Base-by-base conservation (phyloP, 2,113 vertebrate genomes). In the Cynoglossus semilaevis region DNA sequence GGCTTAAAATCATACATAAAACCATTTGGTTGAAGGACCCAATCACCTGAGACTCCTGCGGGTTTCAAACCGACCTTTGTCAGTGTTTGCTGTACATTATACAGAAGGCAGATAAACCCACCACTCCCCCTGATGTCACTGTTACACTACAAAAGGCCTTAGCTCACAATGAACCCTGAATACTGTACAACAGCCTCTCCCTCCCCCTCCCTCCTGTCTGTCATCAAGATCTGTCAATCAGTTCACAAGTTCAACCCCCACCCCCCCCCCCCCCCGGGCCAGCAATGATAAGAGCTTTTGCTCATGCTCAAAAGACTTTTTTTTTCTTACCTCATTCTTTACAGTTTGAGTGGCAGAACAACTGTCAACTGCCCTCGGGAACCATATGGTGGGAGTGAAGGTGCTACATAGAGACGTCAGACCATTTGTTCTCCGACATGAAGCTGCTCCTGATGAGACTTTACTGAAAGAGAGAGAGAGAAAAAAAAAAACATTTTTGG, bases 61-160 rank as follows among this genome's bases (percentile, higher is more conserved):
- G n/a, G n/a, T n/a, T n/a, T n/a, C n/a, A n/a, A n/a, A n/a, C n/a
- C n/a, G n/a, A n/a, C n/a, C n/a, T n/a, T n/a, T n/a, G n/a, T n/a
- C n/a, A n/a, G n/a, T n/a, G n/a, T n/a, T n/a, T n/a, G 22, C 6
- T 29, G 22, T 29, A 29, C 22, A 29, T 29, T 17, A 54, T 51
- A 61, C 70, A 46, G 42, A 84, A 82, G 87, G 77, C 81, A 80
- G 87, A 88, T 89, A 88, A 88, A 76, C 67, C 70, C 60, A 66
- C 67, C 63, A 71, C 82, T 83, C 76, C 73, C 22, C 68, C 64
- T 84, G 75, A 85, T 77, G 80, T 82, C 79, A 85, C 77, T 40
- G 58, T 54, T 70, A 74, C 49, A 72, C 54, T 51, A 54, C 65
- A 38, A 55, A 29, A 67, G 66, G 58, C 43, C 70, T 74, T 66